Evolutionary conservation across 1,140 invertebrate species (phyloP).

Genomic region (Drosophila baimaii): DNA sequence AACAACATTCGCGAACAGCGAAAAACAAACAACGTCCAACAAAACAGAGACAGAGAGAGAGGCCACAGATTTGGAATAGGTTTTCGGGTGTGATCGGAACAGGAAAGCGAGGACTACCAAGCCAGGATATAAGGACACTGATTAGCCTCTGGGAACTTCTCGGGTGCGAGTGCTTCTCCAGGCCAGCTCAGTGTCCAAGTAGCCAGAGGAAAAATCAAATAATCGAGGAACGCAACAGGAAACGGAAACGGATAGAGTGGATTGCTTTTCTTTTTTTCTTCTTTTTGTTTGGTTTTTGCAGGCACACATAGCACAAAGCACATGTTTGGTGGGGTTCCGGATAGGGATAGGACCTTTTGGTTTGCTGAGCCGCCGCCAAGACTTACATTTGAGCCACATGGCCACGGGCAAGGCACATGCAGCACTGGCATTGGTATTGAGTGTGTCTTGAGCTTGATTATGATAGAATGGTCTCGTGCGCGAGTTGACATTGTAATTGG

Average conservation of each 20-base stretch:
- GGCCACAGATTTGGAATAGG: conserved; percentile 11
- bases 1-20: conserved; percentile 19
- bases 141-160: conserved; percentile 9
- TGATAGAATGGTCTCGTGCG: conserved; percentile 77
- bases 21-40: conserved; percentile 22
- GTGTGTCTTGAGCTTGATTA: conserved; percentile 81
- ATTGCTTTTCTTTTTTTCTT: conserved; percentile 7
- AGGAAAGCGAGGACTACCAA: conserved; percentile 30
- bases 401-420: conserved; percentile 70
- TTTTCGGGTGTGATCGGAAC: background rate
- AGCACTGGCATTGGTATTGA: conserved; percentile 69
- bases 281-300: conserved; percentile 6
- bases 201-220: conserved; percentile 12
- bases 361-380: conserved; percentile 72
- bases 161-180: background rate
- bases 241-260: conserved; percentile 25
- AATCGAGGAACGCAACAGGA: conserved; percentile 49
- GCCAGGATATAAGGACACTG: conserved; percentile 35
- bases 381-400: conserved; percentile 84
- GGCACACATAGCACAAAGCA: conserved; percentile 52
- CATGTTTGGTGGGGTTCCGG: conserved; percentile 25
- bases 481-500: conserved; percentile 74
- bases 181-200: conserved; percentile 21
- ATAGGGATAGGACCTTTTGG: conserved; percentile 22
- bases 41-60: conserved; percentile 6